Base-by-base conservation (phyloP, 1,140 invertebrate species). In the Drosophila miranda region DNA sequence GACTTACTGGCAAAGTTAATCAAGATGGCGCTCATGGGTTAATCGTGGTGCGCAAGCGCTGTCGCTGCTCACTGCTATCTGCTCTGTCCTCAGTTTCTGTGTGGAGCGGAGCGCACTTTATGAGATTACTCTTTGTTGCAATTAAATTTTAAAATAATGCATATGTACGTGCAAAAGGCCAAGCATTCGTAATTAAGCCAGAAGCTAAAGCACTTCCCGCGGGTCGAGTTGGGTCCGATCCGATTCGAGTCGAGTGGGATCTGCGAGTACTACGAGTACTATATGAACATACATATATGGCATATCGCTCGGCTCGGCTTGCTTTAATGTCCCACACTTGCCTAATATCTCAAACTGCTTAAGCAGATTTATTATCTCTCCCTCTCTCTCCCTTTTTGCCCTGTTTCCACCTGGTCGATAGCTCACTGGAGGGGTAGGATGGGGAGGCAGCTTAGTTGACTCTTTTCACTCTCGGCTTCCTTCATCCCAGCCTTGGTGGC, bases 61-160 rank as follows among this genome's bases (percentile, higher is more conserved):
- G 59, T 26, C 23, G 23, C 23, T 26, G 23, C 23, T 26, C 23
- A 26, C 46, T 45, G 50, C 8, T 30, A 7, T 8, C 30, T 34
- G 9, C 30, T 34, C 30, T 34, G 30, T 34, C 9, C 9, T 34
- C 9, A 34, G 30, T 34, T 34, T 34, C 30, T 34, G 30, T 34
- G 9, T 1, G 30, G 30, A 61, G 58, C 49, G 49, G 30, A 61
- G 58, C 49, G 49, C 46, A 52, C 28, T 74, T 74, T 69, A 54
- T 61, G 57, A 62, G 57, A 64, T 44, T 42, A 38, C 61, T 78
- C 58, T 76, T 58, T 86, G 63, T 67, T 86, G 63, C 77, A 84
- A 84, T 84, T 84, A 84, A 84, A 86, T 81, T 84, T 79, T 73
- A 19, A 78, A 78, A 78, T 78, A 78, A 83, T 71, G 64, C 70